Evolutionary conservation across 92 coral and sea anemone genomes (phyloP), one percentile per base, ranked within the genome.

Genomic region (Nematostella vectensis): DNA sequence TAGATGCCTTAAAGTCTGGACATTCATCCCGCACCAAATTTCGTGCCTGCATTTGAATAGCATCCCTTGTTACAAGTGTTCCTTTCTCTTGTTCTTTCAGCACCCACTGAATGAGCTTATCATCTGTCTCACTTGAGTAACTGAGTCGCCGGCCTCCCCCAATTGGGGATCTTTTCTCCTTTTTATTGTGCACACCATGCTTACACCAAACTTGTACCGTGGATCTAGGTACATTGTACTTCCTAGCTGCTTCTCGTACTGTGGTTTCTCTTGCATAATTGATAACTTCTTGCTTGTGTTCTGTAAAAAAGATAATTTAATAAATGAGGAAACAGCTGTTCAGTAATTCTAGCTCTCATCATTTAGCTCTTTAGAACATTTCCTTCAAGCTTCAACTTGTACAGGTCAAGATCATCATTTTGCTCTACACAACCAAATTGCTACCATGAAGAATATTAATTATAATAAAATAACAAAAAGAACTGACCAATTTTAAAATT

Each of bases 1-100:
- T 91, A 0, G 98, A 91, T 1, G 98, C 98, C 60, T 91, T 91
- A 55, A 91, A 91, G 25, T 91, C 98, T 10, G 98, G 98, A 62
- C 98, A 91, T 47, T 91, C 98, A 27, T 86, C 91, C 16, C 95
- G 72, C 31, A 91, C 74, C 51, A 91, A 67, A 21, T 63, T 68
- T 3, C 94, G 70, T 16, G 98, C 98, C 54, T 85, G 91, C 0
- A 69, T 50, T 62, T 91, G 98, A 13, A 91, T 91, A 15, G 95
- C 95, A 58, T 91, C 98, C 49, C 95, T 77, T 21, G 98, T 81
- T 2, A 91, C 98, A 1, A 93, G 87, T 2, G 94, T 86, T 31
- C 98, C 98, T 51, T 74, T 77, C 45, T 78, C 83, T n/a, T 82
- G 89, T 47, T 88, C 82, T 29, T 76, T 80, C 45, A 91, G 70